These are phyloP conservation scores for Mantis religiosa DNA, from an alignment of 2,888 invertebrate genomes.

Conservation along the genomic window DNA sequence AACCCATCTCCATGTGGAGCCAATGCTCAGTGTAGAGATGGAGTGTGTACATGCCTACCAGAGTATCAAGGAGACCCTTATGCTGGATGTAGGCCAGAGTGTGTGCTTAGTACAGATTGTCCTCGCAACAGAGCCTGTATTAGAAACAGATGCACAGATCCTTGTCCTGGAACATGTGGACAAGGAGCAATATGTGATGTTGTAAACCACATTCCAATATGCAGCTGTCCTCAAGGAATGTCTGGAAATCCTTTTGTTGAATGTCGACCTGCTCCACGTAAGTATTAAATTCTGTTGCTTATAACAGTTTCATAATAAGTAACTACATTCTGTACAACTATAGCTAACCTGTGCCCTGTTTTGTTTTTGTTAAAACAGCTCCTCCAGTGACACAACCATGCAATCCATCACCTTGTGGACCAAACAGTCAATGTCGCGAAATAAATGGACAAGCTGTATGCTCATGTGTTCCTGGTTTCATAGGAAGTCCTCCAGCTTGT, in stretches of 20 bases:
- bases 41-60: constrained; percentile 44
- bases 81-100: constrained; percentile 71
- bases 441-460: constrained; percentile 49
- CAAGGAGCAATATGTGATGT: constrained; percentile 67
- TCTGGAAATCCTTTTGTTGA: constrained; percentile 62
- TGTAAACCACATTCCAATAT: constrained; percentile 72
- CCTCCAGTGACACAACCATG: constrained; percentile 58
- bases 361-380: constrained; percentile 33
- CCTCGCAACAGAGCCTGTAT: constrained; percentile 64
- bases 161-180: constrained; percentile 74
- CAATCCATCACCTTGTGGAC: constrained; percentile 54
- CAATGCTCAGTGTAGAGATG: constrained; percentile 60
- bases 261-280: constrained; percentile 41
- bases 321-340: background rate
- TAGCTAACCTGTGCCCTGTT: background rate
- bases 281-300: background rate
- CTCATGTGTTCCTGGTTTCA: constrained; percentile 48
- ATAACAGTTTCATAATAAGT: background rate
- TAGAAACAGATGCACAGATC: constrained; percentile 65
- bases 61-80: constrained; percentile 57
- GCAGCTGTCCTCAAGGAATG: constrained; percentile 65
- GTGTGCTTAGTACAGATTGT: constrained; percentile 71
- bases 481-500: constrained; percentile 51
- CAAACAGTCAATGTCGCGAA: constrained; percentile 49
- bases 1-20: constrained; percentile 44